These are phyloP conservation scores for Phrynocephalus versicolor DNA, from an alignment of 2,113 vertebrate species.

Conservation along the genomic window DNA sequence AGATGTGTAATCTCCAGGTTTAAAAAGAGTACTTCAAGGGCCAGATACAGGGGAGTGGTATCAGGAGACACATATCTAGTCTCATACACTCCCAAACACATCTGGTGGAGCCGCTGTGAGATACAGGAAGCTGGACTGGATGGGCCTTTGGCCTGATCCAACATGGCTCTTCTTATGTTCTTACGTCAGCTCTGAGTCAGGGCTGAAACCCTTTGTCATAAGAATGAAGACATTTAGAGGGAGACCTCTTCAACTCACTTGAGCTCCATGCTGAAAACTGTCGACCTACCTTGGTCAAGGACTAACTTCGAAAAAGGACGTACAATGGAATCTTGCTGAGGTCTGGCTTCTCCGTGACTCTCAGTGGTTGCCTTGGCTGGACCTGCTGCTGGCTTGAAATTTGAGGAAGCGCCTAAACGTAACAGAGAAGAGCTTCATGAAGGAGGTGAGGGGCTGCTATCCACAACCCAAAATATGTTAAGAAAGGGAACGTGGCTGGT, in stretches of 20 bases:
- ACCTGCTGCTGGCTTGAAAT: background rate
- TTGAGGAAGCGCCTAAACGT: background rate
- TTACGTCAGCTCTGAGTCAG: background rate
- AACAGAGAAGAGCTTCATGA: background rate
- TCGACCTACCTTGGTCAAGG: background rate
- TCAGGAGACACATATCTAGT: too few relatives aligned
- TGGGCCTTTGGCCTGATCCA: too few relatives aligned
- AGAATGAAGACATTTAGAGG: background rate
- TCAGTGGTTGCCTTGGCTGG: rapidly evolving
- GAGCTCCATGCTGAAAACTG: too few relatives aligned
- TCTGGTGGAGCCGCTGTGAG: too few relatives aligned
- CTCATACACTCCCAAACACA: too few relatives aligned
- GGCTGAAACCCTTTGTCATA: background rate
- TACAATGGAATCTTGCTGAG: rapidly evolving
- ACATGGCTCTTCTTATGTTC: too few relatives aligned
- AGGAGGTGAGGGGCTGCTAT: background rate
- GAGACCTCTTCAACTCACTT: background rate
- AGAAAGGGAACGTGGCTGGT: background rate
- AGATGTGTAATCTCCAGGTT: too few relatives aligned
- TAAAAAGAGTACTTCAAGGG: too few relatives aligned
- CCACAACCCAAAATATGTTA: background rate
- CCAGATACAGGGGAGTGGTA: too few relatives aligned
- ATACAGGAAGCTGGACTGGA: too few relatives aligned
- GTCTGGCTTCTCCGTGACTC: rapidly evolving
- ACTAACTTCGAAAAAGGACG: rapidly evolving